phyloP scores from a whole-genome alignment of 2,113 vertebrate species.

The Chaetops frenatus region DNA sequence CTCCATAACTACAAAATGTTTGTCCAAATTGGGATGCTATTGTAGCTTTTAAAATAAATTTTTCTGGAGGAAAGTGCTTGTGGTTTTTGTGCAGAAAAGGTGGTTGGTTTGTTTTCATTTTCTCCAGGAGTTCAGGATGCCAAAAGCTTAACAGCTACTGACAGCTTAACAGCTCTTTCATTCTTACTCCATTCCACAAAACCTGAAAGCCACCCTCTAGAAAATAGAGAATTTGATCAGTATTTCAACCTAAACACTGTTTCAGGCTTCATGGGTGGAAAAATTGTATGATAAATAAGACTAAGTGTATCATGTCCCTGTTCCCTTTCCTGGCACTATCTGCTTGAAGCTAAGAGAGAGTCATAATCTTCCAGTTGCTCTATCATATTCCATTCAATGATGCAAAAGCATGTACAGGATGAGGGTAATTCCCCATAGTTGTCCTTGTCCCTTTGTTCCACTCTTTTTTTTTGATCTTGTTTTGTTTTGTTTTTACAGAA shows the following conservation, averaged over 20 bases:
- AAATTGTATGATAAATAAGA: not conserved
- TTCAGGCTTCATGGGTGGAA: not conserved
- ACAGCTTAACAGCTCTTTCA: constrained; percentile 21
- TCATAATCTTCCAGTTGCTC: not conserved
- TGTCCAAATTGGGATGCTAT: not conserved
- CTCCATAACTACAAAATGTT: not conserved
- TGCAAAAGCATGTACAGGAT: not conserved
- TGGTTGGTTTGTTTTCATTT: not conserved
- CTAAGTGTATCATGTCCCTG: not conserved
- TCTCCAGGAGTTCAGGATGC: not conserved
- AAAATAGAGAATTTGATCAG: constrained; percentile 13
- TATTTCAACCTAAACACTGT: constrained; percentile 12
- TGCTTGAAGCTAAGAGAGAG: constrained; percentile 7
- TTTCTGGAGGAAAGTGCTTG: not conserved
- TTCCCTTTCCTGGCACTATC: constrained; percentile 5
- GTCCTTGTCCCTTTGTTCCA: not conserved
- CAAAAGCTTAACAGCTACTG: not conserved
- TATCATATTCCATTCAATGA: not conserved
- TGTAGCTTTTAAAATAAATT: not conserved
- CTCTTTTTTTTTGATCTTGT: not conserved
- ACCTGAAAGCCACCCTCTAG: not conserved
- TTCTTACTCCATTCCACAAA: not conserved
- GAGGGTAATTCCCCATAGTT: not conserved
- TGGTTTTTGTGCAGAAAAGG: not conserved
- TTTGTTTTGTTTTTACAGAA: not conserved